phyloP scores from a whole-genome alignment of 1,140 invertebrate genomes.

The Conopomorpha cramerella region DNA sequence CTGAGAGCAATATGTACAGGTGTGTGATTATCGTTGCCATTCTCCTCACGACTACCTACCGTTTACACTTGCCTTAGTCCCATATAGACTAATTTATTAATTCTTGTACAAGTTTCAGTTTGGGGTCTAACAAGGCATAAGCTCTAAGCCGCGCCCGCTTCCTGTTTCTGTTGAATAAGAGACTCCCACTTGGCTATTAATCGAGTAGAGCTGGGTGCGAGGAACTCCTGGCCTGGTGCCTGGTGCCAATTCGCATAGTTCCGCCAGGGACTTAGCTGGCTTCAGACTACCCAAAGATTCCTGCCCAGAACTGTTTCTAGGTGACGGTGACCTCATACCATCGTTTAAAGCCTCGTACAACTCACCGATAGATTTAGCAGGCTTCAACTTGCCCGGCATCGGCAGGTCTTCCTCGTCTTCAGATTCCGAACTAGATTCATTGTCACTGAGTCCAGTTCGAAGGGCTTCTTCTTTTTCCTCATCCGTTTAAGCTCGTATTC shows the following conservation, averaged over 20 bases:
- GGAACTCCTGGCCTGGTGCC: conserved; percentile 55
- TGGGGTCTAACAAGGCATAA: too few relatives aligned
- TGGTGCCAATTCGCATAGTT: conserved; percentile 61
- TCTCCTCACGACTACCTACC: too few relatives aligned
- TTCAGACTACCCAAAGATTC: conserved; percentile 55
- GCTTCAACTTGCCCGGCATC: conserved; percentile 58
- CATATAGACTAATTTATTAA: conserved; percentile 3
- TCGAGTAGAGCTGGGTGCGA: conserved; percentile 62
- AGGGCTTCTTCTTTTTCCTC: conserved; percentile 56
- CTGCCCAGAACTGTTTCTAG: conserved; percentile 40
- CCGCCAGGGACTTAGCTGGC: conserved; percentile 63
- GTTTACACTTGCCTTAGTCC: too few relatives aligned
- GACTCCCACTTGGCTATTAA: conserved; percentile 67
- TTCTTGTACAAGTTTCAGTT: conserved; percentile 1
- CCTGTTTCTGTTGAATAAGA: conserved; percentile 63
- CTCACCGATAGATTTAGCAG: conserved; percentile 64
- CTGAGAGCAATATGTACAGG: too few relatives aligned
- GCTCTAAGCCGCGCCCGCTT: conserved; percentile 56
- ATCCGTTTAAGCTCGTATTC: conserved; percentile 74
- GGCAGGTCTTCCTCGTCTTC: conserved; percentile 64
- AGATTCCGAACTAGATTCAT: conserved; percentile 51
- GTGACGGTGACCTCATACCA: conserved; percentile 48
- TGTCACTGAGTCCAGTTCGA: conserved; percentile 57
- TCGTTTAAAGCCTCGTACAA: conserved; percentile 53
- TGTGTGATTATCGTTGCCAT: too few relatives aligned